Base-by-base conservation (phyloP, 2,888 invertebrate species). In the Agrypnus murinus region DNA sequence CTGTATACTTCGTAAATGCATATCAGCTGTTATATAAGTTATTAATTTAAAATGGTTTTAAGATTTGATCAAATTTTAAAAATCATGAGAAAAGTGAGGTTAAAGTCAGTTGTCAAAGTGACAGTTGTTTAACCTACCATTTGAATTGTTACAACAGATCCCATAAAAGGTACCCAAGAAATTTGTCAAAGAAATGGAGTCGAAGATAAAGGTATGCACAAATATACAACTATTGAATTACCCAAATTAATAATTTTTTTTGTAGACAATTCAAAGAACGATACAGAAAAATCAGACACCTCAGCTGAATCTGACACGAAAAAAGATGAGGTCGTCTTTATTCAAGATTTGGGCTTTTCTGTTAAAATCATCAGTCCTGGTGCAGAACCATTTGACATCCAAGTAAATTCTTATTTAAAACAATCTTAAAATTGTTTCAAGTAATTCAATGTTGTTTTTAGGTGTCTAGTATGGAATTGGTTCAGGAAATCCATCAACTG, bases 401-500 rank as follows among this genome's bases (percentile, higher is more conserved):
- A 98, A 88, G 95, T 93, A 7, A 36, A 10, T 36, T n/a, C 36
- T 36, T 40, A 12, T 40, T 10, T 10, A 10, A 8, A 46, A 10
- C 2, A 1, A 12, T 8, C 15, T 14, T 55, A 34, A 19, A 1
- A 8, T 34, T 6, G 2, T 3, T 15, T 4, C 14, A 14, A 7
- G n/a, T n/a, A n/a, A 14, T 5, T n/a, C n/a, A n/a, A n/a, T 25
- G 34, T 3, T 1, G 9, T 15, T 12, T 12, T 0, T 73, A 94
- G 94, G 95, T 99, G 50, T 97, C 97, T 17, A 97, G 97, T 83
- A 97, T 98, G 94, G 98, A 99, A 85, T 87, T 99, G 75, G 98
- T 99, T 0, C 94, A 94, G 87, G 99, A 99, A 88, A 97, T 99
- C 72, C 98, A 99, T 85, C 99, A 99, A 87, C 89, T 99, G 73